Conservation (phyloP, 2,888 invertebrate genomes). For the Papilio protenor region DNA sequence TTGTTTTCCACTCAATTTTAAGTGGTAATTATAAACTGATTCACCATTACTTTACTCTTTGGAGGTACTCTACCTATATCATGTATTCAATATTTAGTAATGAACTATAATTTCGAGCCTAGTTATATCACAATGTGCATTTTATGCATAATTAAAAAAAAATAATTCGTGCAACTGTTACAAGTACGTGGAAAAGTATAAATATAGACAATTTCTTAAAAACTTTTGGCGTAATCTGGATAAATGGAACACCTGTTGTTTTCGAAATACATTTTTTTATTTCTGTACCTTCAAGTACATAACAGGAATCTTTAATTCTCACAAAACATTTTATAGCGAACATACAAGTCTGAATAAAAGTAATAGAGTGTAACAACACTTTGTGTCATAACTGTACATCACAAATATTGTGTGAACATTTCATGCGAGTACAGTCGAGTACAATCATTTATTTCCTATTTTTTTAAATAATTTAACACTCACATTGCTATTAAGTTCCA, state of each 20-base stretch:
- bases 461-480: neutral
- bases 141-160: neutral
- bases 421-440: neutral
- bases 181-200: neutral
- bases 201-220: slow-evolving; percentile 14
- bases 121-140: neutral
- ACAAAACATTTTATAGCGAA: neutral
- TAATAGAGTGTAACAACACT: slow-evolving; percentile 8
- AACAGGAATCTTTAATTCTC: neutral
- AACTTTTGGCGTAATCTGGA: neutral
- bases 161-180: neutral
- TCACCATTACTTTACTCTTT: neutral
- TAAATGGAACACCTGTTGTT: neutral
- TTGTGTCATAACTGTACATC: slow-evolving; percentile 16
- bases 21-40: neutral
- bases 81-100: neutral
- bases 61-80: neutral
- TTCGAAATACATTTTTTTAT: neutral
- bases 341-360: neutral
- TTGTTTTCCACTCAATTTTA: neutral
- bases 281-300: neutral
- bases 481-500: neutral
- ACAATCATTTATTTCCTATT: neutral
- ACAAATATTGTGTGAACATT: neutral
- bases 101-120: neutral